A percentile compares a stretch with the other conserved stretches of the same genome.
These are phyloP conservation scores for Nephrotoma flavescens DNA, from an alignment of 2,888 invertebrate species.

Conservation along the genomic window DNA sequence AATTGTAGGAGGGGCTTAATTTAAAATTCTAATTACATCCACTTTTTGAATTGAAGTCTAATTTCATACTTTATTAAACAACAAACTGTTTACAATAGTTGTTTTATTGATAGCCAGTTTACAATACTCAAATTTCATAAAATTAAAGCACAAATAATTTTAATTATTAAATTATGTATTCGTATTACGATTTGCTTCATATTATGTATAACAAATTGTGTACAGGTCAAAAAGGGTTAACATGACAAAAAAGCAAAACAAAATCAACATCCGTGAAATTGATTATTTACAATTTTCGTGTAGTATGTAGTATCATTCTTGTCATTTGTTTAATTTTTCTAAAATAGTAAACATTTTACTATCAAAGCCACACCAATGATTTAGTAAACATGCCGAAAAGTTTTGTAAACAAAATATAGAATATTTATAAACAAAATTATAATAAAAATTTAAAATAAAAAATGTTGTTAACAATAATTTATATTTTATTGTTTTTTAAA, in stretches of 20 bases:
- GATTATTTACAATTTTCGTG: background rate
- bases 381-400: background rate
- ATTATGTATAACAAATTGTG: background rate
- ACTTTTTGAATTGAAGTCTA: no score
- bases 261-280: background rate
- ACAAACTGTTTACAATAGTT: no score
- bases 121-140: no score
- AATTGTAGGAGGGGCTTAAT: no score
- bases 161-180: no score
- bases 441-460: background rate
- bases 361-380: background rate
- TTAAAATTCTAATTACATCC: no score
- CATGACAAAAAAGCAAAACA: background rate
- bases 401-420: background rate
- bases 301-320: background rate
- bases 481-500: background rate
- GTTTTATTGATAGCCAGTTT: no score
- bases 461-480: background rate
- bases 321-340: background rate
- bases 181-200: background rate
- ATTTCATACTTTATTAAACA: no score
- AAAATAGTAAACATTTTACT: background rate
- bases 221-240: background rate
- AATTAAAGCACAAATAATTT: no score
- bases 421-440: background rate